Evolutionary conservation across 2,888 invertebrate species (phyloP), one percentile per base, ranked within the genome.

Genomic region (Cerceris rybyensis): DNA sequence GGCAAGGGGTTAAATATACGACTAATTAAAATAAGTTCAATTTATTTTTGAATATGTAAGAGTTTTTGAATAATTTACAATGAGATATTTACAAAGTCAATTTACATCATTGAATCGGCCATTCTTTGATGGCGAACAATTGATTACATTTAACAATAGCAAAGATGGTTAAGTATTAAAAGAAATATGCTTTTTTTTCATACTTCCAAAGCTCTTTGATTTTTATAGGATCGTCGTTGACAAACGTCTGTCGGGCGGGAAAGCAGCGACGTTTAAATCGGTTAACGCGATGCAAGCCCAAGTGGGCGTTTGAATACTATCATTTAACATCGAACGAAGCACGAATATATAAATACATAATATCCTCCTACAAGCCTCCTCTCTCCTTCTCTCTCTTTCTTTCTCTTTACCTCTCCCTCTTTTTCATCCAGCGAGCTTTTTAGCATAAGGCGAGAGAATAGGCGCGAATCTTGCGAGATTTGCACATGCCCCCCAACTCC

Each of bases 331-430:
- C 72, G 78, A 67, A 74, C 75, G 72, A 65, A 78, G 67, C 55
- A 77, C 69, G 81, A 82, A 82, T 82, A 80, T 70, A 82, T 84
- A 82, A 84, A 85, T 84, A 67, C 77, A 81, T 82, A 85, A 83
- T 83, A 71, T 67, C 70, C 77, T 64, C 81, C 76, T 83, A 83
- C 78, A 72, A 71, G 73, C 63, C 52, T 70, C 46, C 59, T 50
- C 46, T 55, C 50, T 66, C 50, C n/a, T n/a, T 63, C 50, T 52
- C 39, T n/a, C 54, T n/a, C 54, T 16, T 6, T 16, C 59, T 59
- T 17, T 6, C 16, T 39, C n/a, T 59, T 9, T 39, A 7, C n/a
- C 42, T 17, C 55, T 57, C 39, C n/a, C 17, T 5, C 54, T 54
- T 46, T 16, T 52, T 59, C 63, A 49, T 63, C 14, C 9, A 16